phyloP scores from a whole-genome alignment of 2,797 vertebrate species.

The Rhynchonycteris naso region DNA sequence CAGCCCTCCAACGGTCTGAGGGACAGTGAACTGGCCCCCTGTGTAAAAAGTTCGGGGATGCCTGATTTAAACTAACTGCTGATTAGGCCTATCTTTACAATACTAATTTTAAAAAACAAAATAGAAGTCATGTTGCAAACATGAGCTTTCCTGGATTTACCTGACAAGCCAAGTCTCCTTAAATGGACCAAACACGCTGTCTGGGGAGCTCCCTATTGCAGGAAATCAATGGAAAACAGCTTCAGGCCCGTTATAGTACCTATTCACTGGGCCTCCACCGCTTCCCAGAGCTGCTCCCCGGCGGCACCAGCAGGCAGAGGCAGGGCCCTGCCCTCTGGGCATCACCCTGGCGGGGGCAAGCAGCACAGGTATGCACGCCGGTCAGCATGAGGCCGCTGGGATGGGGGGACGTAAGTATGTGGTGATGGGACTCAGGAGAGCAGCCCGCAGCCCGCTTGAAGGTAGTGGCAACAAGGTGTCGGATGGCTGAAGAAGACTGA shows the following conservation, averaged over 20 bases:
- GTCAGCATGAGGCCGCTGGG: background rate
- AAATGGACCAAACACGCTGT: background rate
- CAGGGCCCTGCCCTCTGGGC: background rate
- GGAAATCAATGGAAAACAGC: background rate
- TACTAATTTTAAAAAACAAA: background rate
- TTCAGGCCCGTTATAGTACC: background rate
- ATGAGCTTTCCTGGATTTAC: background rate
- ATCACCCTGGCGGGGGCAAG: background rate
- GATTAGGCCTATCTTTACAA: background rate
- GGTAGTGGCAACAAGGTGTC: background rate
- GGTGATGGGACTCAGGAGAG: too few relatives aligned
- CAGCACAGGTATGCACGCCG: background rate
- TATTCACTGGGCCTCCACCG: too few relatives aligned
- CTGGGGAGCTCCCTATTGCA: background rate
- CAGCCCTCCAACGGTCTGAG: too few relatives aligned
- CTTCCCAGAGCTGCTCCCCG: background rate
- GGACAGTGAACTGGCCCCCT: too few relatives aligned
- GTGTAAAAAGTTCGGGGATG: too few relatives aligned
- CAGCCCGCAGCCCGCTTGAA: too few relatives aligned
- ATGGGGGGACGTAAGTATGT: accelerated
- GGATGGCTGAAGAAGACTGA: background rate
- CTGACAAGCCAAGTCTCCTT: background rate
- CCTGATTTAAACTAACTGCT: background rate
- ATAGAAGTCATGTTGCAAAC: background rate
- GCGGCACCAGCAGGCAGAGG: background rate